Percentiles rank a stretch among this genome's conserved stretches.
phyloP scores from a whole-genome alignment of 2,797 vertebrate species.

The Psittacula echo region DNA sequence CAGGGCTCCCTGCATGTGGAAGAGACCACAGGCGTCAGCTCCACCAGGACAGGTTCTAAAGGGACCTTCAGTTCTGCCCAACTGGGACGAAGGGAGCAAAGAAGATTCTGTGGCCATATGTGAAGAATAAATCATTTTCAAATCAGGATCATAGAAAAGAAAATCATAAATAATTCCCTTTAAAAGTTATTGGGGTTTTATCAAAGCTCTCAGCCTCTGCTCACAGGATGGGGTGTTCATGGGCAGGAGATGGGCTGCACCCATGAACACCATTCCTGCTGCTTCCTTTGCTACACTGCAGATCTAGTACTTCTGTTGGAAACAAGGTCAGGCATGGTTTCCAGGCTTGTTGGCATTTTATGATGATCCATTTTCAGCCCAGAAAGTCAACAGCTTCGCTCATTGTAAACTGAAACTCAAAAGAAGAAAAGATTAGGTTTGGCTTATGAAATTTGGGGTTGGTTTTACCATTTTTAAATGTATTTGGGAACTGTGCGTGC shows the following conservation, averaged over 20 bases:
- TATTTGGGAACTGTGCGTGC: constrained; percentile 27
- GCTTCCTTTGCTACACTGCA: not conserved
- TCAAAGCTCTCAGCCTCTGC: not conserved
- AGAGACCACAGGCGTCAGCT: not conserved
- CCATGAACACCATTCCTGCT: not conserved
- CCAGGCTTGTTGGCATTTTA: not conserved
- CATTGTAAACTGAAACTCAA: not conserved
- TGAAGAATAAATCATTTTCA: not conserved
- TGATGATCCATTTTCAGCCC: not conserved
- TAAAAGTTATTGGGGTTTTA: not conserved
- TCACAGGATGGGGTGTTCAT: not conserved
- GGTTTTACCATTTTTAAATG: constrained; percentile 49
- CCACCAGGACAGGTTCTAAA: not conserved
- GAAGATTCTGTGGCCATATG: rapidly evolving
- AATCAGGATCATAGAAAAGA: not conserved
- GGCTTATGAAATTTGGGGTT: constrained; percentile 50
- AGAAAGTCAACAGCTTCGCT: rapidly evolving
- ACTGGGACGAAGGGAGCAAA: not conserved
- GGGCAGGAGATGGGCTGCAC: not conserved
- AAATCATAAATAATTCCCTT: not conserved
- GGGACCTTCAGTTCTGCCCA: not conserved
- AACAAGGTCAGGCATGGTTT: not conserved
- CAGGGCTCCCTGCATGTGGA: not conserved
- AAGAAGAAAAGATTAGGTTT: not conserved
- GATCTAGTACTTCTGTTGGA: not conserved